Evolutionary conservation across 1,140 invertebrate genomes (phyloP), one percentile per base, ranked within the genome.

Genomic region (Tetramorium simillimum): DNA sequence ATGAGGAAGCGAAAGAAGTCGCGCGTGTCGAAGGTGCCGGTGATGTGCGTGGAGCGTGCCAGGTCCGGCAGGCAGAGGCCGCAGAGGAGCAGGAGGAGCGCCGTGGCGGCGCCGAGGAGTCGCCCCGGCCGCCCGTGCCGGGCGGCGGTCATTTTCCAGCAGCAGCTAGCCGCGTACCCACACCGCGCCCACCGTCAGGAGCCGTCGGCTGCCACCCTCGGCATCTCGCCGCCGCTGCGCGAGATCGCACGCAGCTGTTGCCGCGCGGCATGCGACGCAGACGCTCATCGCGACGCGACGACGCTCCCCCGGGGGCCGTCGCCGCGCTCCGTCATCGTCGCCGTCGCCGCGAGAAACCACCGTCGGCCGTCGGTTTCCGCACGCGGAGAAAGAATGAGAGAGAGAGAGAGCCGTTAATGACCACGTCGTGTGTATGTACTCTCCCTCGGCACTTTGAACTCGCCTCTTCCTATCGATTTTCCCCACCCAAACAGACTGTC

Each of bases 1-100:
- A 98, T 96, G 51, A 99, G 95, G 95, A 99, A 99, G 92, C 97
- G 97, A 94, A 99, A 99, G 94, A 99, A 99, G 56, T 98, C 96
- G 5, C 95, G 95, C 1, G 96, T 96, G 82, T 96, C 95, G 93
- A 97, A 97, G 2, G 95, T 96, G 46, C 97, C 97, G 80, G 94
- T 95, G 49, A 97, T 94, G 91, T 96, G 97, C 9, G 96, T 96
- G 85, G 92, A 89, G 75, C 82, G 84, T 7, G 85, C 91, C 46
- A 88, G 43, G 37, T 94, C 37, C 7, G 89, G 65, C n/a, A 80
- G 76, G 28, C 14, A 58, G 76, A 82, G 73, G 18, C 51, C 1
- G 12, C 49, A 92, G 58, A 81, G 43, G 1, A 86, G 58, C 37
- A 46, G 92, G 53, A 81, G 43, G 1, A 86, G 58, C 46, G 53